These are phyloP conservation scores for Protonemura montana DNA, from an alignment of 2,888 invertebrate species.

Conservation along the genomic window DNA sequence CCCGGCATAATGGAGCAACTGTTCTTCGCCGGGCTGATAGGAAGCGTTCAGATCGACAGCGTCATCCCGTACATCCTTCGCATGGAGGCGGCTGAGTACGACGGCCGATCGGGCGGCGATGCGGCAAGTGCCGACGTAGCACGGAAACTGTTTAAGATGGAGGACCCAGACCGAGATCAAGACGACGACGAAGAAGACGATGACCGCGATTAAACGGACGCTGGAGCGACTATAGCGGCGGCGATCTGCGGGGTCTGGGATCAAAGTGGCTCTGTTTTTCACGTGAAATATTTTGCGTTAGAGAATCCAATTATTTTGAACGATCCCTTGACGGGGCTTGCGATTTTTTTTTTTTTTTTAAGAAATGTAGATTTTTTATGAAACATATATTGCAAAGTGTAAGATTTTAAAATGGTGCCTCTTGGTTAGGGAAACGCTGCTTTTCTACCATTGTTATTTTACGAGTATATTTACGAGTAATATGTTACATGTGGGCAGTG, in stretches of 20 bases:
- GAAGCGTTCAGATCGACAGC: constrained; percentile 93
- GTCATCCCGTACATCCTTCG: constrained; percentile 92
- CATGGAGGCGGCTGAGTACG: constrained; percentile 60
- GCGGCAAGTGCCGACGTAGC: constrained; percentile 15
- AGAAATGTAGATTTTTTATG: neutral
- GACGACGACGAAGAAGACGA: constrained; percentile 26
- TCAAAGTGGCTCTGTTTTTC: neutral
- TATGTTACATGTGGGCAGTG: neutral
- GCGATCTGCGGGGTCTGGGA: neutral
- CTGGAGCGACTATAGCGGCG: neutral
- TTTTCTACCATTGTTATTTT: constrained; percentile 7
- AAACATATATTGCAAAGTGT: neutral
- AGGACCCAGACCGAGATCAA: constrained; percentile 46
- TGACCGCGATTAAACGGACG: neutral
- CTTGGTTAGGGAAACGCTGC: neutral
- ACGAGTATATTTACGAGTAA: constrained; percentile 2
- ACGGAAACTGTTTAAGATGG: constrained; percentile 47
- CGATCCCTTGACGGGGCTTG: neutral
- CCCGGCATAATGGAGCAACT: constrained; percentile 85
- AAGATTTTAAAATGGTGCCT: neutral
- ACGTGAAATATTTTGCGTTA: neutral
- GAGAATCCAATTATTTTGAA: neutral
- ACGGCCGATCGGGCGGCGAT: constrained; percentile 48
- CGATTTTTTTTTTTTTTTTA: neutral
- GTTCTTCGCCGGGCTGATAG: constrained; percentile 90